Evolutionary conservation across 2,797 vertebrate genomes (phyloP).

Genomic region (Triplophysa yarkandensis): DNA sequence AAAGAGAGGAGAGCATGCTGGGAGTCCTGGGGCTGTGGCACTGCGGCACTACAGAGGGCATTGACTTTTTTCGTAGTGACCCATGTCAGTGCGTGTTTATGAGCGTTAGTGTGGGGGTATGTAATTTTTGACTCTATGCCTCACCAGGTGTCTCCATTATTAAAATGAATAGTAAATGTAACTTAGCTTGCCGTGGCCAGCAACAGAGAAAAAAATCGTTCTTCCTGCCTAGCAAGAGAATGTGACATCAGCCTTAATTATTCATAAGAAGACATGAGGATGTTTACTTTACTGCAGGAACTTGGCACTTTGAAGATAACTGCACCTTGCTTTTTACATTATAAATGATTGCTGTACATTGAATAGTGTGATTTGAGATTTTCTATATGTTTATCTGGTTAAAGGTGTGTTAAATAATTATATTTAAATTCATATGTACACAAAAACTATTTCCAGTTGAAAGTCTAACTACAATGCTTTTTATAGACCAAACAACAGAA

Average conservation of each 20-base stretch:
- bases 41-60: constrained; percentile 65
- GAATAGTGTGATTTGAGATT: background rate
- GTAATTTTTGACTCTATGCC: constrained; percentile 17
- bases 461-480: too few relatives aligned
- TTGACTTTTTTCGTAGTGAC: constrained; percentile 33
- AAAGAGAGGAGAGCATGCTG: constrained; percentile 95
- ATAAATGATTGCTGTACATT: background rate
- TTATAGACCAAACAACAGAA: too few relatives aligned
- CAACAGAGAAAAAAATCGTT: background rate
- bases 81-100: constrained; percentile 32
- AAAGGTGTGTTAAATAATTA: background rate
- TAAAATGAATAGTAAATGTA: background rate
- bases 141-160: background rate
- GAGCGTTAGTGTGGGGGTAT: constrained; percentile 30
- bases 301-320: constrained; percentile 2
- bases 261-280: constrained; percentile 39
- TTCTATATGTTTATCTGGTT: background rate
- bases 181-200: background rate
- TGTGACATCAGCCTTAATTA: constrained; percentile 36
- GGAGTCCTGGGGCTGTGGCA: constrained; percentile 82
- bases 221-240: constrained; percentile 33
- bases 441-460: too few relatives aligned
- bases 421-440: background rate
- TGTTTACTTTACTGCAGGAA: constrained; percentile 29
- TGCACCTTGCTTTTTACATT: background rate